Evolutionary conservation across 30 jellyfish, hydroid and myxozoan genomes (phyloP).

Genomic region (Cassiopea andromeda): DNA sequence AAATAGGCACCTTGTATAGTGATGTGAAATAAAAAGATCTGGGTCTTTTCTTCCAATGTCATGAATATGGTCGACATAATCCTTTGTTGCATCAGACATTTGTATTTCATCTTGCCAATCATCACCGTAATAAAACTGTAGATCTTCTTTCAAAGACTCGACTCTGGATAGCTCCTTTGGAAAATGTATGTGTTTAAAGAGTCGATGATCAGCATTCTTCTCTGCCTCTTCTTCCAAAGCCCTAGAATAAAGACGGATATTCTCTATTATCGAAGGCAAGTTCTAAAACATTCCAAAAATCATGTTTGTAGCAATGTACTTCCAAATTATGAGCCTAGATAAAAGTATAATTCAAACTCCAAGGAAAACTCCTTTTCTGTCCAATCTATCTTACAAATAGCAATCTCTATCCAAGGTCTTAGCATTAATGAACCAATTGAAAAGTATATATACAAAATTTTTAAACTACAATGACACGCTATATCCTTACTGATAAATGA

Average conservation of each 20-base stretch:
- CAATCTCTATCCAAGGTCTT: too few species aligned
- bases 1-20: conserved; percentile 62
- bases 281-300: too few species aligned
- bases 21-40: conserved; percentile 68
- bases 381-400: too few species aligned
- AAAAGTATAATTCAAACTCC: too few species aligned
- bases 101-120: conserved; percentile 79
- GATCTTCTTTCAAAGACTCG: conserved; percentile 61
- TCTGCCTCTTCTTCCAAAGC: conserved; percentile 75
- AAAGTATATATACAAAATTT: too few species aligned
- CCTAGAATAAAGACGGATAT: conserved; percentile 1
- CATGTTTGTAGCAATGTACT: too few species aligned
- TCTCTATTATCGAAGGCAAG: too few species aligned
- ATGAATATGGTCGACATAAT: conserved; percentile 58
- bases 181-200: conserved; percentile 58
- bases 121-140: conserved; percentile 72
- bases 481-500: conserved; percentile 62
- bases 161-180: conserved; percentile 72
- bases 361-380: too few species aligned
- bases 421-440: too few species aligned
- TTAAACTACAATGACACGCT: too few species aligned
- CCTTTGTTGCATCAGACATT: conserved; percentile 49
- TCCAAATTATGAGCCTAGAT: too few species aligned
- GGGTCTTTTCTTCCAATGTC: conserved; percentile 67
- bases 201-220: conserved; percentile 54